Conservation (phyloP, 1,140 invertebrate genomes). For the Ericerus pela region DNA sequence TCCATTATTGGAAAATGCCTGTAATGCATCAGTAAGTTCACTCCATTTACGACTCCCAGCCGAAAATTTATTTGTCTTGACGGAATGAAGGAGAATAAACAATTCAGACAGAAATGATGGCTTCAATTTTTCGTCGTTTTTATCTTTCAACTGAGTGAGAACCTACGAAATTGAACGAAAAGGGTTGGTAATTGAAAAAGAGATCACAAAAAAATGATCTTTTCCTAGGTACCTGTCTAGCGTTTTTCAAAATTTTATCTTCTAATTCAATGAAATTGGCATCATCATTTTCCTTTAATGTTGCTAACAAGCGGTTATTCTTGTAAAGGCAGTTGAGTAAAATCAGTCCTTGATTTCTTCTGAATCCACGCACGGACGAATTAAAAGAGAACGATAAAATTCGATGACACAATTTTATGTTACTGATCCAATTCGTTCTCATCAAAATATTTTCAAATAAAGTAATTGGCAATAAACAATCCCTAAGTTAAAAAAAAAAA, state of each 20-base stretch:
- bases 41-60: neutral
- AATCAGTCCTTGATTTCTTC: conserved; percentile 45
- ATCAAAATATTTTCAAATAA: conserved; percentile 44
- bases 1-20: neutral
- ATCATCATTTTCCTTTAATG: neutral
- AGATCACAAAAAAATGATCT: neutral
- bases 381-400: conserved; percentile 45
- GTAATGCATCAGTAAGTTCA: neutral
- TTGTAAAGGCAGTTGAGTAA: conserved; percentile 43
- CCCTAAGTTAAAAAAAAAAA: conserved; percentile 26
- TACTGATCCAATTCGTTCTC: conserved; percentile 44
- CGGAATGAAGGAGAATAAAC: neutral
- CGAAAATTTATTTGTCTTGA: neutral
- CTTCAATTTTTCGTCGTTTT: neutral
- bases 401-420: conserved; percentile 37
- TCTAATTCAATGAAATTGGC: neutral
- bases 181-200: neutral
- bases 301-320: conserved; percentile 31
- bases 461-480: conserved; percentile 42
- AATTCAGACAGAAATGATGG: neutral
- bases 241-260: neutral
- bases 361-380: conserved; percentile 40
- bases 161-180: neutral
- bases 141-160: neutral
- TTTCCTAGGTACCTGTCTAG: neutral